Evolutionary conservation across 2,888 invertebrate species (phyloP).

Genomic region (Orthonevra nobilis): DNA sequence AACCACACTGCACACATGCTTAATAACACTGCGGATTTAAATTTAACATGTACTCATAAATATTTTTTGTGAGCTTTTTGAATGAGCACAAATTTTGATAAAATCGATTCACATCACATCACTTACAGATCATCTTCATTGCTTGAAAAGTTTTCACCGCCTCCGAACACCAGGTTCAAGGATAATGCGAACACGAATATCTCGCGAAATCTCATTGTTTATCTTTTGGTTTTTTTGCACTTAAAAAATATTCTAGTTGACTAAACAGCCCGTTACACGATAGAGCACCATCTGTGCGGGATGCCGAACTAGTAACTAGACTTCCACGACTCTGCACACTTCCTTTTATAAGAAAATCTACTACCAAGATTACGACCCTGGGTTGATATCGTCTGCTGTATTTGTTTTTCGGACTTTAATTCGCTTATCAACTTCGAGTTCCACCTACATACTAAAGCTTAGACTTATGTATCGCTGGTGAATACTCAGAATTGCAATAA

Average conservation of each 20-base stretch:
- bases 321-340: neutral
- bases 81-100: too few relatives aligned
- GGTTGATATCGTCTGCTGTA: slow-evolving; percentile 14
- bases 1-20: neutral
- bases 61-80: too few relatives aligned
- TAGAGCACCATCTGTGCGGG: slow-evolving; percentile 6
- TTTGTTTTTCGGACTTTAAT: neutral
- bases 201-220: slow-evolving; percentile 34
- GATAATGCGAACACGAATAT: slow-evolving; percentile 38
- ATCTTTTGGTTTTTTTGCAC: neutral
- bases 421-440: slow-evolving; percentile 16
- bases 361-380: neutral
- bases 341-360: slow-evolving; percentile 50
- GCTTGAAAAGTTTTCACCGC: slow-evolving; percentile 43
- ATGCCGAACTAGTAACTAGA: slow-evolving; percentile 44
- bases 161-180: slow-evolving; percentile 39
- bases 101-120: neutral
- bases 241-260: neutral
- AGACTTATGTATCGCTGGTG: too few relatives aligned
- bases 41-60: too few relatives aligned
- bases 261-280: slow-evolving; percentile 19
- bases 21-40: neutral
- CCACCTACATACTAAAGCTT: slow-evolving; percentile 29
- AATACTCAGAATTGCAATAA: too few relatives aligned
- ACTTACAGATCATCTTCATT: slow-evolving; percentile 54